phyloP scores from a whole-genome alignment of 2,888 invertebrate species.

The Gastrophysa polygoni region DNA sequence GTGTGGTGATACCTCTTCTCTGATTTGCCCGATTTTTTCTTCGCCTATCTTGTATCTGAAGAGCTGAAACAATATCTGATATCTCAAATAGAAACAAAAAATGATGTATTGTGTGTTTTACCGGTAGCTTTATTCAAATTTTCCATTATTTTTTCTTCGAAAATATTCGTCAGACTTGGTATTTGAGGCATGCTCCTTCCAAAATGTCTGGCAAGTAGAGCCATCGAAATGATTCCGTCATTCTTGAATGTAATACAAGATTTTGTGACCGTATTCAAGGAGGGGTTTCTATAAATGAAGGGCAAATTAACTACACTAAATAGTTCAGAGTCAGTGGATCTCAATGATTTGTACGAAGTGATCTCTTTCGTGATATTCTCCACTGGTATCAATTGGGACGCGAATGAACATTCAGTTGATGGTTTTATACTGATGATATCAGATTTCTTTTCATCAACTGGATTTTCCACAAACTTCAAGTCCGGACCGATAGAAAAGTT shows the following conservation, averaged over 20 bases:
- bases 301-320: slow-evolving; percentile 33
- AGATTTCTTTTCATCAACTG: slow-evolving; percentile 34
- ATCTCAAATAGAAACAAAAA: background rate
- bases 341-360: slow-evolving; percentile 33
- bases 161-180: slow-evolving; percentile 33
- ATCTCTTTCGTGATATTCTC: slow-evolving; percentile 27
- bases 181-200: slow-evolving; percentile 41
- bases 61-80: slow-evolving; percentile 12
- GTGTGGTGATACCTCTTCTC: slow-evolving; percentile 20
- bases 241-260: slow-evolving; percentile 30
- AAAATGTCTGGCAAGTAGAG: slow-evolving; percentile 23
- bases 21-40: slow-evolving; percentile 25
- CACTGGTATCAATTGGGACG: slow-evolving; percentile 38
- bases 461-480: slow-evolving; percentile 31
- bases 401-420: slow-evolving; percentile 38
- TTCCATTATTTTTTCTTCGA: slow-evolving; percentile 31
- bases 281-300: slow-evolving; percentile 23
- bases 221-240: slow-evolving; percentile 21
- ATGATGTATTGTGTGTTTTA: slow-evolving; percentile 8
- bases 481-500: slow-evolving; percentile 37
- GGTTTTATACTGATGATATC: slow-evolving; percentile 41
- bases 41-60: slow-evolving; percentile 24
- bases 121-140: slow-evolving; percentile 31
- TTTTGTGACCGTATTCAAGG: slow-evolving; percentile 16
- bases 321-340: slow-evolving; percentile 38